These are phyloP conservation scores for Tamias sibiricus DNA, from an alignment of 2,113 vertebrate species.

Conservation along the genomic window DNA sequence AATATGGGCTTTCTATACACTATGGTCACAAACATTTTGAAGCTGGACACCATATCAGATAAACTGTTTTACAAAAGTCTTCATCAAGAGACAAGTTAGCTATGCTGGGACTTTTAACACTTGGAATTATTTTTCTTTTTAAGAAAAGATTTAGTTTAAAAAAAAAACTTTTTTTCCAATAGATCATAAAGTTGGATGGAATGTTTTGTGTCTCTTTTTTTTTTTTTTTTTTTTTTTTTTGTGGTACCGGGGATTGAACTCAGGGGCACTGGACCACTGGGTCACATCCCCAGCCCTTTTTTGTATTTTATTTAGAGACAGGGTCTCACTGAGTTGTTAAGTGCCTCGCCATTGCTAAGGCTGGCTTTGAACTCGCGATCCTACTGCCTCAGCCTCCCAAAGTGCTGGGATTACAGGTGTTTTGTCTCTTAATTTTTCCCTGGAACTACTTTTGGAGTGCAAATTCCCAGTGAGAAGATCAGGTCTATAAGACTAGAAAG, in stretches of 20 bases:
- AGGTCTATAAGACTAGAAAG: not conserved
- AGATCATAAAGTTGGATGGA: not conserved
- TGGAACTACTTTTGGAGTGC: not conserved
- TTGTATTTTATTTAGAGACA: too few relatives aligned
- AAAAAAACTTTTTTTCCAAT: not conserved
- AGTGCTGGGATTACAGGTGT: too few relatives aligned
- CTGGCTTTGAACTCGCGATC: too few relatives aligned
- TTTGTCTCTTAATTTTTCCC: conserved; percentile 10
- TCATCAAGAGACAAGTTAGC: not conserved
- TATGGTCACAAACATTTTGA: not conserved
- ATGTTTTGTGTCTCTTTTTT: not conserved
- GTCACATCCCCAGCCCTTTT: too few relatives aligned
- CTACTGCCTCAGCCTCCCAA: too few relatives aligned
- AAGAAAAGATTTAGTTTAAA: not conserved
- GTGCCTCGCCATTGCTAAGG: too few relatives aligned
- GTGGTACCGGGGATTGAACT: too few relatives aligned
- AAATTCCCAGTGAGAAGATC: not conserved
- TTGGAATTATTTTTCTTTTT: not conserved
- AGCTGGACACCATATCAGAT: not conserved
- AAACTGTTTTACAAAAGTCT: not conserved
- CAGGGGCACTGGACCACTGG: too few relatives aligned
- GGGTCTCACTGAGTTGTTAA: too few relatives aligned
- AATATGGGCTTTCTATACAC: not conserved
- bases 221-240: too few relatives aligned
- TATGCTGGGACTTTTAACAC: not conserved